phyloP scores from a whole-genome alignment of 2,113 vertebrate genomes.

The Podilymbus podiceps region DNA sequence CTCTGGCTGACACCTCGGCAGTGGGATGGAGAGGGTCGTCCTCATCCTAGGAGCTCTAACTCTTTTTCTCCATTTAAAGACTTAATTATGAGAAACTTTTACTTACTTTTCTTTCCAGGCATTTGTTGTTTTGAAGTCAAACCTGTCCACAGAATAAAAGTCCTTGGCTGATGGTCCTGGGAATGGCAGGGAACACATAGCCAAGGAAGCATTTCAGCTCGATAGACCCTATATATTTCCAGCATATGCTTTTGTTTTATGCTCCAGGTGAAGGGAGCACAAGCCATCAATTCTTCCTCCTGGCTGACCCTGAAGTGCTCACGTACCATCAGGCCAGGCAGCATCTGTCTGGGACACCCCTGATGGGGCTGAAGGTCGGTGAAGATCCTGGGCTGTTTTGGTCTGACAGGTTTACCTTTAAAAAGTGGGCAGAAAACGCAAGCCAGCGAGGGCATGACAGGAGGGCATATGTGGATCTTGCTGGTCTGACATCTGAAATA shows the following conservation, averaged over 20 bases:
- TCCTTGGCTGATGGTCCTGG: not conserved
- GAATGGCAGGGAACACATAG: not conserved
- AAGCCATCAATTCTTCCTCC: not conserved
- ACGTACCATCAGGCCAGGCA: not conserved
- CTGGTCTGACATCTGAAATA: not conserved
- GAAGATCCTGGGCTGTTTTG: not conserved
- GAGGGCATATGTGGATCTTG: not conserved
- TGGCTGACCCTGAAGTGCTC: not conserved
- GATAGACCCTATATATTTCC: not conserved
- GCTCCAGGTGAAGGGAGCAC: not conserved
- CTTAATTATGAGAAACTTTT: not conserved
- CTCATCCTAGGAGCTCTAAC: not conserved
- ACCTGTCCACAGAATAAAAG: not conserved
- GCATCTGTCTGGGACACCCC: not conserved
- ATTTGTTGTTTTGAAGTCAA: not conserved
- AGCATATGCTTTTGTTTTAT: not conserved
- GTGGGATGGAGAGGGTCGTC: fast-evolving
- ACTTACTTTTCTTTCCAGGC: not conserved
- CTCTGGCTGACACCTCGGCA: not conserved
- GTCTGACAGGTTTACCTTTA: not conserved
- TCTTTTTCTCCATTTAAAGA: not conserved
- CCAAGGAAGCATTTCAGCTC: not conserved
- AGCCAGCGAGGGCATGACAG: fast-evolving
- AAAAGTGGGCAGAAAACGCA: not conserved
- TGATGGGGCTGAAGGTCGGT: not conserved